Evolutionary conservation across 2,797 vertebrate species (phyloP), one percentile per base, ranked within the genome.

Genomic region (Coendou prehensilis): DNA sequence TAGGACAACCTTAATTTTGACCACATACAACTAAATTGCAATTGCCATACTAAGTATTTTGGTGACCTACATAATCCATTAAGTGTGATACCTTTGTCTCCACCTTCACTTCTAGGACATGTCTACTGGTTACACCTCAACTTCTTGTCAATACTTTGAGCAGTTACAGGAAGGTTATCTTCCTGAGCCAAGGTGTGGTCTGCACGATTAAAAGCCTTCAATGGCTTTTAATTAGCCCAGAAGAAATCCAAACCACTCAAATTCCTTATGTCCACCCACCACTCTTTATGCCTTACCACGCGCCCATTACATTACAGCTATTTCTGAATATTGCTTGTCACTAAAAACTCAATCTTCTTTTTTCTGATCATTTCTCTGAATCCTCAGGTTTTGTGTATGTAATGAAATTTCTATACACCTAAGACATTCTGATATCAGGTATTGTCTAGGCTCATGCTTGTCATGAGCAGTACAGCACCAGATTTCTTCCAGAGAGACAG

Each of bases 1-100:
- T 47, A 30, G 63, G 52, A 22, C 2, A 89, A 61, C 4, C 45
- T 94, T 67, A 23, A 10, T 94, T 94, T 85, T 95, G 63, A 87
- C 54, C 10, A 6, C 5, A 6, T 52, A 63, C n/a, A 83, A 81
- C 14, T 52, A 1, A 91, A 85, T 91, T 95, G 15, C 47, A 67
- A 14, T 57, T 75, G 30, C 6, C 30, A 82, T 59, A 63, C 9
- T 90, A 87, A 54, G 47, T 84, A 54, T 82, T 47, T 83, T 20
- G 86, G 5, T 30, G 26, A 85, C 13, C 69, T 75, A 9, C 28
- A 9, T 8, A 57, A 80, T 37, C 3, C 54, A 41, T 41, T 86
- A 73, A 33, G 11, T 41, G 18, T 59, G 71, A 37, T 45, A 45
- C 22, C 64, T 89, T 93, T 88, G 54, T 28, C 30, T 6, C 2